Conservation (phyloP, 2,888 invertebrate genomes). For the Polylopha cassiicola region DNA sequence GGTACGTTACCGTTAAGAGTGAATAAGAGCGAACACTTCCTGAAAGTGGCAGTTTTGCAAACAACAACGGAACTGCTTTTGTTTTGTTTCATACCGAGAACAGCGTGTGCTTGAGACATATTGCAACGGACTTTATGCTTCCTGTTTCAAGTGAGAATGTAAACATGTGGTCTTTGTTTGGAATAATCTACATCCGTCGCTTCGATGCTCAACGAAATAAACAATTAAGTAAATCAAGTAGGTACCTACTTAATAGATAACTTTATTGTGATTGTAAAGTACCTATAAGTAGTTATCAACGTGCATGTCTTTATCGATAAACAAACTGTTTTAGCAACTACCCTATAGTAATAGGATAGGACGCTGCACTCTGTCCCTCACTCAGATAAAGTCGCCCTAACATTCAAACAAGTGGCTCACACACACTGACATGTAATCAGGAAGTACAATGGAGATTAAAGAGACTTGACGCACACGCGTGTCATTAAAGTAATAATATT, state of each 20-base stretch:
- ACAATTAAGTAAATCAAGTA: not conserved
- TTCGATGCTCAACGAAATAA: conserved; percentile 1
- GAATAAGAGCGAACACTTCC: conserved; percentile 53
- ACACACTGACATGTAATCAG: conserved; percentile 64
- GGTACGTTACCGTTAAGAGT: conserved; percentile 22
- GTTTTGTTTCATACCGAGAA: conserved; percentile 71
- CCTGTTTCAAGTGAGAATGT: conserved; percentile 72
- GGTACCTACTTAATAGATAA: not conserved
- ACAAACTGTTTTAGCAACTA: conserved; percentile 19
- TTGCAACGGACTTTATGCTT: conserved; percentile 64
- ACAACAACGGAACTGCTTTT: conserved; percentile 73
- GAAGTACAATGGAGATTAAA: conserved; percentile 77
- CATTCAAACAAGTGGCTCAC: conserved; percentile 77
- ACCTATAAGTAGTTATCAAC: no score
- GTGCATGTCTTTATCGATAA: conserved; percentile 14
- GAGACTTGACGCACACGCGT: conserved; percentile 64
- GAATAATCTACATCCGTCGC: conserved; percentile 21
- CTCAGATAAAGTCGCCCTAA: conserved; percentile 74
- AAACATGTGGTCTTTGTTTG: conserved; percentile 48
- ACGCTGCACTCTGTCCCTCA: conserved; percentile 75
- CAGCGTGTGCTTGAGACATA: conserved; percentile 61
- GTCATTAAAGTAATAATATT: conserved; percentile 68
- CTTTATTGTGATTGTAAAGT: not conserved
- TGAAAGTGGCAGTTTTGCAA: conserved; percentile 68
- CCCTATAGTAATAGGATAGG: conserved; percentile 66